These are phyloP conservation scores for Phenganax marumi DNA, from an alignment of 92 coral and sea anemone genomes.

Conservation along the genomic window DNA sequence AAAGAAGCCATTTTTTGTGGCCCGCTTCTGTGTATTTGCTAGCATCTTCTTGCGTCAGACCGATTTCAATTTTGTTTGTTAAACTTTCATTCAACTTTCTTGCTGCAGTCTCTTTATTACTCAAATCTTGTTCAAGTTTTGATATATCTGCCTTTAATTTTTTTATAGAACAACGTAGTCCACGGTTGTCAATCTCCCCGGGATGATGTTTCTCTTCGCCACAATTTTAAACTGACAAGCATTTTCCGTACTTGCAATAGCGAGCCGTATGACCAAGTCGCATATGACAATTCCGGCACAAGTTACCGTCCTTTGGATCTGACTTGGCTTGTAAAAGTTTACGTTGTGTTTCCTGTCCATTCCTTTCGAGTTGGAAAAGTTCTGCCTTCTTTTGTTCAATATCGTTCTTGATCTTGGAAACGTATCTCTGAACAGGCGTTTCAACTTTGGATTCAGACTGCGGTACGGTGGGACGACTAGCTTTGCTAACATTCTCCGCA, in stretches of 20 bases:
- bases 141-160: constrained; percentile 52
- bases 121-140: constrained; percentile 51
- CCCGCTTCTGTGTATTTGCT: constrained; percentile 34
- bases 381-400: constrained; percentile 46
- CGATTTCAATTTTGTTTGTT: constrained; percentile 43
- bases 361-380: constrained; percentile 38
- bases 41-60: constrained; percentile 43
- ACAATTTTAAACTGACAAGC: constrained; percentile 47
- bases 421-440: constrained; percentile 55
- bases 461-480: too few relatives aligned
- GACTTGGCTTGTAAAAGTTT: constrained; percentile 46
- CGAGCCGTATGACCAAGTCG: constrained; percentile 60
- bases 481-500: too few relatives aligned
- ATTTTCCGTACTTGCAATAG: constrained; percentile 44
- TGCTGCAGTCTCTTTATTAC: constrained; percentile 33
- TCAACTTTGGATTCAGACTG: too few relatives aligned
- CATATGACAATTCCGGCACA: constrained; percentile 61
- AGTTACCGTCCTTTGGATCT: constrained; percentile 51
- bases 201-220: constrained; percentile 54
- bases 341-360: constrained; percentile 15
- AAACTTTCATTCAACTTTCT: constrained; percentile 47
- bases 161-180: constrained; percentile 25
- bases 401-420: constrained; percentile 17
- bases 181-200: constrained; percentile 50
- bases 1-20: constrained; percentile 6